phyloP scores from a whole-genome alignment of 1,140 invertebrate species.

The Babylonia areolata region DNA sequence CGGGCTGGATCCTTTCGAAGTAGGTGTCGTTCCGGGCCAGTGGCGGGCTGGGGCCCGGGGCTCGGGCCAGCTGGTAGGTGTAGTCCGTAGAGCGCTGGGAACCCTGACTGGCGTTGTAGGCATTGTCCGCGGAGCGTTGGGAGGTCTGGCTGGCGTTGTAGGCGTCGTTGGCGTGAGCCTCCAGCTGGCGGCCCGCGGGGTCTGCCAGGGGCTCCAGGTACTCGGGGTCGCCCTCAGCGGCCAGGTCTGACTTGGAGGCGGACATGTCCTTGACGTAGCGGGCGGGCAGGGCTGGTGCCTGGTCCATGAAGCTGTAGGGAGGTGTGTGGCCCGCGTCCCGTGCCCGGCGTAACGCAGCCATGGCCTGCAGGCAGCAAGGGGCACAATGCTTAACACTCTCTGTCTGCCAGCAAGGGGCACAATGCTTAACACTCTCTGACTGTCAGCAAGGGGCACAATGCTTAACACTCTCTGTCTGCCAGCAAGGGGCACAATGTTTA shows the following conservation, averaged over 20 bases:
- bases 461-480: too few relatives aligned
- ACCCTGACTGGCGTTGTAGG: neutral
- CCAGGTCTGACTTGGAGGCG: neutral
- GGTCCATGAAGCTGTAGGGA: neutral
- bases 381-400: too few relatives aligned
- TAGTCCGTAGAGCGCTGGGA: neutral
- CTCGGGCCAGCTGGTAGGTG: neutral
- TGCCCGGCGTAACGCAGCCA: neutral
- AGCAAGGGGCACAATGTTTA: too few relatives aligned
- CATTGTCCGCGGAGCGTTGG: neutral
- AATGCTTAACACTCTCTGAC: too few relatives aligned
- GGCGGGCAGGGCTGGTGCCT: neutral
- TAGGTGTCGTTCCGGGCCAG: neutral
- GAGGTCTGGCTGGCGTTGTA: neutral
- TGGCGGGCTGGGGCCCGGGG: neutral
- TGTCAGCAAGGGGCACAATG: too few relatives aligned
- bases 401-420: too few relatives aligned
- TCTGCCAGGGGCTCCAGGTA: neutral
- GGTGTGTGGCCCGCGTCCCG: neutral
- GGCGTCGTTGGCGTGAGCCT: neutral
- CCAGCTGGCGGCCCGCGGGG: neutral
- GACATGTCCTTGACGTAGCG: constrained; percentile 15
- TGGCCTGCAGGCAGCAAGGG: neutral
- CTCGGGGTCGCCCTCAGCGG: neutral
- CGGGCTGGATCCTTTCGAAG: neutral